Evolutionary conservation across 1,140 invertebrate species (phyloP).

Genomic region (Archivesica marissinica): DNA sequence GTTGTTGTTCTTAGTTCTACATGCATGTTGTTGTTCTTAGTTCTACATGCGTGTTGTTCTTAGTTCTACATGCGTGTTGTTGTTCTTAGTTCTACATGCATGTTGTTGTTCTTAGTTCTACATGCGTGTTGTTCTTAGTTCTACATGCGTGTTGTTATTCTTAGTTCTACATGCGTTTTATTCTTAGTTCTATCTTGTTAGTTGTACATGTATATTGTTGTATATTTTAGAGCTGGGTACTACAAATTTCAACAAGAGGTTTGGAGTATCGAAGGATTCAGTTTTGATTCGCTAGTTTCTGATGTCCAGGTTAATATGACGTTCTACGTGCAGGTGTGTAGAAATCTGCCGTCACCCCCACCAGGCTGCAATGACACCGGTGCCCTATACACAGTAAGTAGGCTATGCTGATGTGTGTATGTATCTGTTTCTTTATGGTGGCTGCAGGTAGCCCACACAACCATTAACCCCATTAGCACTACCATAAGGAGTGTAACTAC

Average conservation of each 20-base stretch:
- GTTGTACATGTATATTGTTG: neutral
- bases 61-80: too few relatives aligned
- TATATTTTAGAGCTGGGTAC: constrained; percentile 41
- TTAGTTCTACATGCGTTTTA: neutral
- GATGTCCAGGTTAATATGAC: constrained; percentile 56
- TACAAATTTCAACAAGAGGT: constrained; percentile 40
- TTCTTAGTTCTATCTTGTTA: neutral
- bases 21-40: too few relatives aligned
- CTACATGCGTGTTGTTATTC: too few relatives aligned
- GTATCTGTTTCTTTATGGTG: neutral
- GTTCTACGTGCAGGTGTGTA: constrained; percentile 57
- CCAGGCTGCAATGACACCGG: constrained; percentile 36
- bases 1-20: too few relatives aligned
- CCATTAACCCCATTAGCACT: too few relatives aligned
- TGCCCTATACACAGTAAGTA: constrained; percentile 48
- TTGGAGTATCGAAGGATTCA: constrained; percentile 47
- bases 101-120: too few relatives aligned
- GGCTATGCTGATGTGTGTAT: neutral
- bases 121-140: too few relatives aligned
- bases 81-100: too few relatives aligned
- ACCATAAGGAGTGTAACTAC: too few relatives aligned
- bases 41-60: too few relatives aligned
- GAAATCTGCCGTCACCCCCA: constrained; percentile 36
- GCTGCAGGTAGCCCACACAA: too few relatives aligned
- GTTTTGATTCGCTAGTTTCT: constrained; percentile 43